Evolutionary conservation across 2,797 vertebrate genomes (phyloP), one percentile per base, ranked within the genome.

Genomic region (Kryptolebias ocellatus): DNA sequence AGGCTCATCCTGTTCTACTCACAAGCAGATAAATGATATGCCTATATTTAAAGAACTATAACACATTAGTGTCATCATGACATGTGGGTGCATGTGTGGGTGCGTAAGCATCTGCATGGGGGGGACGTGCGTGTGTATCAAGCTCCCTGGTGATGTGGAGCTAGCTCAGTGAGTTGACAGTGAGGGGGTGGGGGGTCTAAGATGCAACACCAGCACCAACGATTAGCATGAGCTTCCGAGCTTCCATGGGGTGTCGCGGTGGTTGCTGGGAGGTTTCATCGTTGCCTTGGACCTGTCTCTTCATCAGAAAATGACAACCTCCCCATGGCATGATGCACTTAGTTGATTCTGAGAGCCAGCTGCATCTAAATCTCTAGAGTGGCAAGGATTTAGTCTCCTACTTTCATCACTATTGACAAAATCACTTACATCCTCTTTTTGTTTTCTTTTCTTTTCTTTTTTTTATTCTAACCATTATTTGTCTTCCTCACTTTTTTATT

Each of bases 11-110:
- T 95, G 95, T 95, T 95, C 92, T 94, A 91, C 95, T 96, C 94
- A 94, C 96, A 95, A 96, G 95, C 94, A 96, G 95, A 95, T 95
- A 95, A 94, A 95, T 94, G 94, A 96, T 97, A 96, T 95, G 94
- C 95, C 94, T 95, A 95, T 96, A 96, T 96, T 97, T 96, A 96
- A 95, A 95, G 94, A 94, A 96, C 94, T 95, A 94, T 92, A 80
- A 58, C 89, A 94, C 93, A 95, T 94, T 94, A 94, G 93, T 94
- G 93, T 89, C 86, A 88, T 78, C 79, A 76, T 83, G 59, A 88
- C 85, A 84, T 72, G 72, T 77, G 75, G 53, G 37, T 49, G 44
- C 44, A 45, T 49, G 67, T 67, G 71, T 68, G 52, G 52, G 64
- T 90, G 89, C 89, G 86, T 92, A 29, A 28, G 93, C 57, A 65